Evolutionary conservation across 2,797 vertebrate genomes (phyloP).

Genomic region (Liasis olivaceus): DNA sequence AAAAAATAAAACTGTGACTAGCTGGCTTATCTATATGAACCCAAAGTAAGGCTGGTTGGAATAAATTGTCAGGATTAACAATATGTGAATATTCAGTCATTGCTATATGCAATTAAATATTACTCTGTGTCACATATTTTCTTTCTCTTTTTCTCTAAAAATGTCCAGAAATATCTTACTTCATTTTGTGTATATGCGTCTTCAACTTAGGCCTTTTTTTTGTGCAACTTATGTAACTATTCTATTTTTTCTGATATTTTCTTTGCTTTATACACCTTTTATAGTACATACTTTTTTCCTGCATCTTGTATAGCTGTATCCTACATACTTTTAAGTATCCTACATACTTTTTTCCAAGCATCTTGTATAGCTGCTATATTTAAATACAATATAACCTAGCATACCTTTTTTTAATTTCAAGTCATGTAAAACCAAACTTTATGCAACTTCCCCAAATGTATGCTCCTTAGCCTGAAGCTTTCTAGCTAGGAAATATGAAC

Average conservation of each 20-base stretch:
- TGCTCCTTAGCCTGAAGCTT: neutral
- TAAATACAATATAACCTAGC: neutral
- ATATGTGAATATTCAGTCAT: neutral
- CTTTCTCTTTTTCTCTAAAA: neutral
- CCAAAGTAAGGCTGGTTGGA: neutral
- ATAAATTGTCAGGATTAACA: neutral
- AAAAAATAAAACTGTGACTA: neutral
- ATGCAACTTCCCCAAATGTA: neutral
- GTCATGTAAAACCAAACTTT: neutral
- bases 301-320: no score
- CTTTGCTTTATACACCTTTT: neutral
- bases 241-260: neutral
- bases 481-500: neutral
- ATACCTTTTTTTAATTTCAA: neutral
- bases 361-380: neutral
- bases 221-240: neutral
- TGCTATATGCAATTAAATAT: neutral
- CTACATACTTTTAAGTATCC: no score
- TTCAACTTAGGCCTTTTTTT: neutral
- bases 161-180: neutral
- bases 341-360: no score
- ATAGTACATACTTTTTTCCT: neutral
- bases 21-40: neutral
- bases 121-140: neutral
- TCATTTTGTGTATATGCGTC: neutral